Evolutionary conservation across 2,113 vertebrate species (phyloP), one percentile per base, ranked within the genome.

Genomic region (Hemiprocne comata): DNA sequence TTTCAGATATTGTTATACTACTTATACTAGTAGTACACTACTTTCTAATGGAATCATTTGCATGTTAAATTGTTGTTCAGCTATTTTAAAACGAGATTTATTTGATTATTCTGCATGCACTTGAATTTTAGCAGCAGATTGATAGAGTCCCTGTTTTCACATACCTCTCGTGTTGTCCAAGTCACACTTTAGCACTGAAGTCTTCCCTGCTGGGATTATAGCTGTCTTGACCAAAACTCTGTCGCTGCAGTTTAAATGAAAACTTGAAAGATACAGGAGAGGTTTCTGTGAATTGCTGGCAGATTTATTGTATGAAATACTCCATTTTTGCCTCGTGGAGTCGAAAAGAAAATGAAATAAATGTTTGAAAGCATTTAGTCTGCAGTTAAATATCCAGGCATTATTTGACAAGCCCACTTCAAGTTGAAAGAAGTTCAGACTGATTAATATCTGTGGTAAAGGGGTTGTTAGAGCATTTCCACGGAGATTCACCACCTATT

Each of bases 401-500:
- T 98, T 98, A 34, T 87, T 95, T 51, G 82, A 84, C 78, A 98
- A 85, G 80, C 92, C 83, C 28, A 98, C 97, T 66, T 98, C 84
- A 13, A 97, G 78, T 13, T 92, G 98, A 55, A 99, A 96, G 71
- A 97, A 95, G 74, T 97, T 97, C 46, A 98, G 76, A 33, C 96
- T 98, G 48, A 98, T 70, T 89, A 97, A 64, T 64, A 96, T 94
- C 69, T 97, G 73, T 16, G 98, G 97, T 33, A 98, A 94, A 62
- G 98, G 60, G 33, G 88, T 95, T 85, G 95, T 97, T 97, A 99
- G 79, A 55, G 95, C 89, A 74, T 99, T 99, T 96, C 92, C 97
- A 92, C 98, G 98, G 95, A 99, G 97, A 93, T 99, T 98, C 61
- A 99, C 80, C 1, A 98, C 96, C 99, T 99, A 25, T 29, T 75